These are phyloP conservation scores for Proisotoma minuta DNA, from an alignment of 2,888 invertebrate species.

Conservation along the genomic window DNA sequence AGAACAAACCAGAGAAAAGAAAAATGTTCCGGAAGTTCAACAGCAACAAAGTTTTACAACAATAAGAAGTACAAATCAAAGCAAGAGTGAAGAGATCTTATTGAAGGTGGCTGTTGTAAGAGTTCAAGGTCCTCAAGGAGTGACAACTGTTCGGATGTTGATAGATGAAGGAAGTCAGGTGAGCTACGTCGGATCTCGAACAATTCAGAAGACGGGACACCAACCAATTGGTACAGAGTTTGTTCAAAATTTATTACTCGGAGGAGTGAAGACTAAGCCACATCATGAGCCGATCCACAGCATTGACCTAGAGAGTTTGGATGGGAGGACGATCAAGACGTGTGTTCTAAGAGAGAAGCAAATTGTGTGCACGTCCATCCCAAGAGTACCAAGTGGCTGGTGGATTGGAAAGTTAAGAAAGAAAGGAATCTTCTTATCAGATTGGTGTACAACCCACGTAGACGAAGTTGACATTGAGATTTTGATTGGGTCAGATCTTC, in stretches of 20 bases:
- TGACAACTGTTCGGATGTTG: slow-evolving; percentile 29
- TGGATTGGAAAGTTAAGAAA: slow-evolving; percentile 11
- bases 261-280: slow-evolving; percentile 22
- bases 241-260: slow-evolving; percentile 30
- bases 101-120: slow-evolving; percentile 36
- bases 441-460: background rate
- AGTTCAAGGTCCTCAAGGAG: slow-evolving; percentile 24
- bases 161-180: slow-evolving; percentile 44
- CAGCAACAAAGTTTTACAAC: background rate
- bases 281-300: background rate
- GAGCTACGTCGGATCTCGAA: slow-evolving; percentile 39
- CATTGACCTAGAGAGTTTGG: background rate
- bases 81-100: background rate
- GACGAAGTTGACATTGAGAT: slow-evolving; percentile 18
- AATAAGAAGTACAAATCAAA: slow-evolving; percentile 6
- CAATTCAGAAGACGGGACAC: slow-evolving; percentile 37
- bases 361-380: slow-evolving; percentile 7
- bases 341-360: slow-evolving; percentile 3
- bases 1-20: background rate
- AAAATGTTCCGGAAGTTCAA: background rate
- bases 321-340: background rate
- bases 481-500: slow-evolving; percentile 24
- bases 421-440: slow-evolving; percentile 1
- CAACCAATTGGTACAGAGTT: slow-evolving; percentile 2
- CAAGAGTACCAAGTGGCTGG: background rate